Evolutionary conservation across 2,113 vertebrate genomes (phyloP), one percentile per base, ranked within the genome.

Genomic region (Eulemur macaco): DNA sequence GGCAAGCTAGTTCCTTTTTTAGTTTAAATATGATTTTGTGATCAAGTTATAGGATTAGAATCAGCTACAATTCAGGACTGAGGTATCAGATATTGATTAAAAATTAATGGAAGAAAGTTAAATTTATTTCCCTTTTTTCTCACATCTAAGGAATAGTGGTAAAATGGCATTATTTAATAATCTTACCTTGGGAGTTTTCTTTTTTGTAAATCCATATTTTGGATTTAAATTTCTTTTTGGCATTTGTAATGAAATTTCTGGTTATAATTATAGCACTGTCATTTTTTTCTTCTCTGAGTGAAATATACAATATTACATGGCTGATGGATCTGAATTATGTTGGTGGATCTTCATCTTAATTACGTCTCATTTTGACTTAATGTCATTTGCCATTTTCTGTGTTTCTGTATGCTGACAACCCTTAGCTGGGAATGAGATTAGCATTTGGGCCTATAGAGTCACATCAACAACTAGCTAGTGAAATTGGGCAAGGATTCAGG

Each of bases 21-120:
- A 92, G 87, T 83, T 95, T 94, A 95, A 96, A 83, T 77, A 47
- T 68, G 56, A 80, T 94, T 86, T 97, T 96, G 31, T 78, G 20
- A 95, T 83, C 73, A 94, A 85, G 21, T 81, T 60, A 92, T 78
- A 96, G 87, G 90, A 92, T 64, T 84, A 14, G 64, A 96, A 89
- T 93, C 91, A 94, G 42, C 29, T 82, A 90, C 37, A 89, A 89
- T 76, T 95, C 34, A 84, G 80, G 68, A 71, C 27, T 87, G 45
- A 93, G n/a, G 23, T 89, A 60, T 89, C 37, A 82, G 58, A 47
- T 89, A 56, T 86, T 96, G 85, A 86, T 86, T 89, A 97, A 95
- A 95, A 95, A 89, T 56, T 89, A 74, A 50, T 83, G 39, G 12
- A 45, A 91, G 37, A 74, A 63, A 69, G 54, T 86, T 69, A 63